A percentile compares a stretch with the other conserved stretches of the same genome.
Evolutionary conservation across 64 coral and sea anemone genomes (phyloP).

Genomic region (Stichodactyla helianthus): DNA sequence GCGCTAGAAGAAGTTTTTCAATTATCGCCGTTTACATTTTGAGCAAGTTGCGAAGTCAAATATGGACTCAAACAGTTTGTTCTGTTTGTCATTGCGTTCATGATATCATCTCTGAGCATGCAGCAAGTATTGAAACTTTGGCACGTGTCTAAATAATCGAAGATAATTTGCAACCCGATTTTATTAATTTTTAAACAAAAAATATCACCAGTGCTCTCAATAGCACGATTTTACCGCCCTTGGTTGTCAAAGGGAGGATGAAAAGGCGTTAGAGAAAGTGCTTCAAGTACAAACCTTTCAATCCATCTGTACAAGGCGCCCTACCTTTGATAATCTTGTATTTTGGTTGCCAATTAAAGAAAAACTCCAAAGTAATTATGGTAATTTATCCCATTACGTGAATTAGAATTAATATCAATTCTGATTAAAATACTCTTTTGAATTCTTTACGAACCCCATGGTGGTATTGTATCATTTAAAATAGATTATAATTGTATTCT

Average conservation of each 20-base stretch:
- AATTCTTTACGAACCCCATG: neutral
- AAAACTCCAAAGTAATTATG: neutral
- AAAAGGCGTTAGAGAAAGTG: no score
- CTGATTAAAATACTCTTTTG: neutral
- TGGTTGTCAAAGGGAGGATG: neutral
- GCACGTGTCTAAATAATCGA: neutral
- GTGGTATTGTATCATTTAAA: neutral
- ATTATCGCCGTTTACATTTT: neutral
- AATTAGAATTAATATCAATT: constrained; percentile 6
- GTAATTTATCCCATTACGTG: neutral
- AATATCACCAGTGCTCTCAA: neutral
- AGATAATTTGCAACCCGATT: neutral
- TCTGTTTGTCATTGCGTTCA: neutral
- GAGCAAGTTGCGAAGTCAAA: neutral
- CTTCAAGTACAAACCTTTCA: no score
- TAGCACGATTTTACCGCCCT: neutral
- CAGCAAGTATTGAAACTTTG: neutral
- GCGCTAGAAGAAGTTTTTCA: neutral
- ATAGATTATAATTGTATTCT: neutral
- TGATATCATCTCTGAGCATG: neutral
- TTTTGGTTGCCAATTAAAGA: neutral
- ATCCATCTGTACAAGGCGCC: neutral
- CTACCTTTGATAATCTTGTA: neutral
- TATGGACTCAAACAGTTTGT: no score
- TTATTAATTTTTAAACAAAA: neutral